Base-by-base conservation (phyloP, 2,797 vertebrate genomes). In the Loriculus beryllinus region DNA sequence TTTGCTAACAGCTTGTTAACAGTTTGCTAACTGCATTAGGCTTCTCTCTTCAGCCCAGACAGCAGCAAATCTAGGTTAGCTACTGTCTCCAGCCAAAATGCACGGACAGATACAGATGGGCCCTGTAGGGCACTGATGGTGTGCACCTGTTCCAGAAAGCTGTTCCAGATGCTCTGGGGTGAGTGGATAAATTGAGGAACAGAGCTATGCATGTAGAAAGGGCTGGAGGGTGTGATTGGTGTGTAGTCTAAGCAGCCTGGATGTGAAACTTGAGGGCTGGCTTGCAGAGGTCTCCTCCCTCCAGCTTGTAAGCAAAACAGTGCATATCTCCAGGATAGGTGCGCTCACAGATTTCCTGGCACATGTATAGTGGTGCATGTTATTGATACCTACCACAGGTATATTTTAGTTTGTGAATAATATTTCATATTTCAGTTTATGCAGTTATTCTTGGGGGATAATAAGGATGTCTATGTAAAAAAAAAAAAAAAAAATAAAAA, bases 131-230 rank as follows among this genome's bases (percentile, higher is more conserved):
- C 37, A 47, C 43, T 21, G 10, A 40, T 69, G 51, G 54, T 9
- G 19, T 26, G 59, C 86, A 92, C 51, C 86, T 92, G 93, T 49
- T 94, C 80, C 72, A 78, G 76, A 81, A 85, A 81, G 69, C 62
- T 94, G 64, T 28, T 91, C 54, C 88, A 94, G 65, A 48, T 22
- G 25, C 65, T 65, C 35, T 31, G 39, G 26, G 39, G 5, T 0
- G 1, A 62, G 23, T 11, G 42, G 31, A 95, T 54, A 45, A 57
- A 81, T 33, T 39, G 42, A 67, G 49, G 75, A 83, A 49, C 4
- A 2, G 29, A 39, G 22, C 25, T 9, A 4, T 15, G 21, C 20
- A 25, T 54, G 42, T 10, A 35, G 42, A 14, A n/a, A 65, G 29
- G 42, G 5, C 15, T 12, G 5, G 16, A 39, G 22, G 29, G 26